Evolutionary conservation across 2,797 vertebrate genomes (phyloP), one percentile per base, ranked within the genome.

Genomic region (Tenualosa thibaudeaui): DNA sequence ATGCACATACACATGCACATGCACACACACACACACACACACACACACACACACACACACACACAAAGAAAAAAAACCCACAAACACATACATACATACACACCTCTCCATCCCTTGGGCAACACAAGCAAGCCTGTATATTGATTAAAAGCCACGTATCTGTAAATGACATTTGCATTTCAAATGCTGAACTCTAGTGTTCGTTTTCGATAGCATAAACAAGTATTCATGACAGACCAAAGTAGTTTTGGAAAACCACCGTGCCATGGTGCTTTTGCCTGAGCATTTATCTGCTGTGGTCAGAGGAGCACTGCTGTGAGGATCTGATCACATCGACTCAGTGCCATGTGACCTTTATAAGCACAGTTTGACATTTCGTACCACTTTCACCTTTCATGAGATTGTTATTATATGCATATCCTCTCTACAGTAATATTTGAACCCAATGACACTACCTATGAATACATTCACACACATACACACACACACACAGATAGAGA

Each of bases 321-420:
- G 62, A 68, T 68, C 62, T 68, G 62, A 68, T 37, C 62, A 15
- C 62, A 68, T 68, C 26, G 10, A 31, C 62, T 31, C 62, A 60
- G 22, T n/a, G 56, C 68, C 43, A 37, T 7, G 37, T 43, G 37
- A 75, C 68, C 68, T 75, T 75, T 75, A 75, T 75, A 37, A 8
- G 68, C 37, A 19, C 68, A 40, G 31, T 17, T 43, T 75, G 68
- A 75, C 68, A 75, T 75, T 75, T 75, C 31, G 37, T 75, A 75
- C 31, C 68, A 75, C 68, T 71, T 40, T 75, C 31, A 75, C 68
- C 68, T 75, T 75, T 75, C 37, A 75, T 75, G 37, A 17, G 37
- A 75, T 43, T 43, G 68, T 43, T 75, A 43, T 75, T 75, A 75
- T 75, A 75, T 22, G 40, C 68, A 75, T 75, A 75, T 13, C 19